Percentiles rank a stretch among this genome's conserved stretches.
These are phyloP conservation scores for Fistularia commersonii DNA, from an alignment of 2,797 vertebrate species.

Conservation along the genomic window DNA sequence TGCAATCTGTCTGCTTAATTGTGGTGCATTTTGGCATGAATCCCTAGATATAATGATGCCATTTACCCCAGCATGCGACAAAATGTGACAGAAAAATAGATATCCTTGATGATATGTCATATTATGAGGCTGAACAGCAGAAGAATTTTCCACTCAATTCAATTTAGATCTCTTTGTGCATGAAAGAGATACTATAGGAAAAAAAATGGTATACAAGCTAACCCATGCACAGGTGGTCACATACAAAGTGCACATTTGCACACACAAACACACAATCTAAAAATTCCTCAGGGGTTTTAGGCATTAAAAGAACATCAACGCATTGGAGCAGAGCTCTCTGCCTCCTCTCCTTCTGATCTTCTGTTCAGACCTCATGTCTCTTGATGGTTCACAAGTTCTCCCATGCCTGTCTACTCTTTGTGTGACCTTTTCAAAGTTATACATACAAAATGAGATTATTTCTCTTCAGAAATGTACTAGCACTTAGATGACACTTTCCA, in stretches of 20 bases:
- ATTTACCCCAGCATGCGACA: neutral
- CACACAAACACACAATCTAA: constrained; percentile 4
- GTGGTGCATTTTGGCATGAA: no score
- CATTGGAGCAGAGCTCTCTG: constrained; percentile 16
- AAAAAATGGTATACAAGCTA: neutral
- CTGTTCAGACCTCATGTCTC: constrained; percentile 47
- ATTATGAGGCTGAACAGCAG: no score
- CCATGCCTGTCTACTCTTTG: constrained; percentile 56
- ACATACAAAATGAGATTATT: constrained; percentile 72
- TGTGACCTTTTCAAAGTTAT: constrained; percentile 78
- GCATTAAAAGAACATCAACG: constrained; percentile 48
- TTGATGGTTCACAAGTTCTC: constrained; percentile 58
- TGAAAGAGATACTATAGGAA: no score
- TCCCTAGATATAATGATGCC: no score
- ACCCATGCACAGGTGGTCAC: constrained; percentile 4
- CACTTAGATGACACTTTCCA: constrained; percentile 55
- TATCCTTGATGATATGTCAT: no score
- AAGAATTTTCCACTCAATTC: no score
- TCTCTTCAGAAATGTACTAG: constrained; percentile 64
- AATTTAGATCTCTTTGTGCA: no score
- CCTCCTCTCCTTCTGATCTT: constrained; percentile 34
- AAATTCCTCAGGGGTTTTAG: constrained; percentile 14
- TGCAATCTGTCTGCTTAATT: no score
- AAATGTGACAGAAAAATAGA: constrained; percentile 1
- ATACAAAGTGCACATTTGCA: neutral